Base-by-base conservation (phyloP, 2,888 invertebrate species). In the Cancer borealis region DNA sequence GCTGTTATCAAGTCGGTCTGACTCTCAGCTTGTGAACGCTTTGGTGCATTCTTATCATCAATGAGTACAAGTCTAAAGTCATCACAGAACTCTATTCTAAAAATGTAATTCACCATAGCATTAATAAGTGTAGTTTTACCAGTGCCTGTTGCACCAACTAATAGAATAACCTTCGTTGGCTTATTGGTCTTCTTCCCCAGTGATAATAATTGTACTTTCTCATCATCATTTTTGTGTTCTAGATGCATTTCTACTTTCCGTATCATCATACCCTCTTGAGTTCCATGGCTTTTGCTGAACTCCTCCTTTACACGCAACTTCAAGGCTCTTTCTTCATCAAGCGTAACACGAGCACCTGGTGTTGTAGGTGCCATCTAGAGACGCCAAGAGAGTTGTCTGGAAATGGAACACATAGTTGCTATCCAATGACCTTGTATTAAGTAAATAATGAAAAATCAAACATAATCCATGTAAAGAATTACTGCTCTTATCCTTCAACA, bases 51-150 rank as follows among this genome's bases (percentile, higher is more conserved):
- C 47, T 95, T 95, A 45, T 95, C 90, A 60, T 92, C 92, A 92
- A 95, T 94, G 39, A 95, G 73, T 14, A 91, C 45, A 1, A 95
- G 90, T 90, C 95, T 93, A 91, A 94, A 95, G 30, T 92, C 45
- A 87, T 95, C 95, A 47, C 26, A 5, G 26, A 89, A 93, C 1
- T 93, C 93, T 21, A 95, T 92, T 21, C 93, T 91, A 54, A 84
- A 95, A n/a, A 95, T 92, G 54, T 60, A 95, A 89, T 95, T 95
- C 4, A 92, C 95, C 95, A 95, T 95, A 39, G 91, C 93, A 90
- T 95, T 95, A 26, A 95, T 95, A 14, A 95, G 91, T 79, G 95
- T 95, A 6, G 95, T 94, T 66, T 95, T 95, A n/a, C 95, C 95
- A 5, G 95, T 73, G 17, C 95, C 95, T 21, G 95, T 95, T 46